Percentiles rank a stretch among this genome's conserved stretches.
Evolutionary conservation across 1,140 invertebrate species (phyloP).

Genomic region (Euwallacea fornicatus): DNA sequence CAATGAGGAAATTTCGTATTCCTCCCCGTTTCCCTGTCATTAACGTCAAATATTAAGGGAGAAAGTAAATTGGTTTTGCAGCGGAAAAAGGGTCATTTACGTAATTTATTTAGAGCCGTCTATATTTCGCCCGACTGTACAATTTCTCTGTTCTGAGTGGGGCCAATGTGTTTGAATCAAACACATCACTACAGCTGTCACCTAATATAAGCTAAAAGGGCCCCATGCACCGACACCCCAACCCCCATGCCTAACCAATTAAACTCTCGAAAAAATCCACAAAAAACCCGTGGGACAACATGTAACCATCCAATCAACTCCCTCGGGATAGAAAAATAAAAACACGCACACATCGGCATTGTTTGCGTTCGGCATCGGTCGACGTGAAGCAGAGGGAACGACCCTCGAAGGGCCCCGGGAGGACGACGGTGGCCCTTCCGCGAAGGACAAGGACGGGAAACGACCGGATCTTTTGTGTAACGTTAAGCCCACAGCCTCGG

Average conservation of each 20-base stretch:
- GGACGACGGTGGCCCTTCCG: conserved; percentile 9
- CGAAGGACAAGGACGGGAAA: conserved; percentile 22
- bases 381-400: conserved; percentile 14
- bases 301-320: conserved; percentile 26
- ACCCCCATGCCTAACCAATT: not conserved
- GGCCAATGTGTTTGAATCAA: too few species aligned
- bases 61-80: too few species aligned
- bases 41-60: too few species aligned
- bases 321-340: conserved; percentile 19
- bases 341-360: conserved; percentile 26
- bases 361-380: conserved; percentile 11
- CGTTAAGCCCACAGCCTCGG: conserved; percentile 43
- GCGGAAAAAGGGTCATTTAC: too few species aligned
- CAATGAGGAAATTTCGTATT: too few species aligned
- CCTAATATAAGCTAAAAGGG: too few species aligned
- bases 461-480: conserved; percentile 44
- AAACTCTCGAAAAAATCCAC: not conserved
- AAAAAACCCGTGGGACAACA: not conserved
- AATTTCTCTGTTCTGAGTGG: too few species aligned
- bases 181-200: too few species aligned
- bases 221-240: too few species aligned
- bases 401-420: conserved; percentile 10
- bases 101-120: too few species aligned
- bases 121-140: too few species aligned
- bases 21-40: too few species aligned